Conservation (phyloP, 2,797 vertebrate genomes). For the Dipus sagitta region DNA sequence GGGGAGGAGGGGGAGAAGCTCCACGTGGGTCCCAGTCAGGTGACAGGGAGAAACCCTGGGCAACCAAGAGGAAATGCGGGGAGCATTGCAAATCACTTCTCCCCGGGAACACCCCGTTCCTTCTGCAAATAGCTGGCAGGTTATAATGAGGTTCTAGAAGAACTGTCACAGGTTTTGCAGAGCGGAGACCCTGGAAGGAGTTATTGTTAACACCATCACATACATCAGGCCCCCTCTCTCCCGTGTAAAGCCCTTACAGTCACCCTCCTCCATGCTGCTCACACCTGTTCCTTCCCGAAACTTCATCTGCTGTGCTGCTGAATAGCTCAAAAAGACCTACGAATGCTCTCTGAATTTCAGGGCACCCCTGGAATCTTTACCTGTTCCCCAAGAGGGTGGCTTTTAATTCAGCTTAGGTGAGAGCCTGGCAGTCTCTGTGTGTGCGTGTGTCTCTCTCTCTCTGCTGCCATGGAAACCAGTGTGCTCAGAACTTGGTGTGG, state of each 20-base stretch:
- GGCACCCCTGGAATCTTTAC: constrained; percentile 28
- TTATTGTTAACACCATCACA: not conserved
- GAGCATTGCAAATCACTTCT: not conserved
- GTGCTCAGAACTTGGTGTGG: not conserved
- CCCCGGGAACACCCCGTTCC: not conserved
- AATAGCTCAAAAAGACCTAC: not conserved
- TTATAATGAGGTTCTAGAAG: not conserved
- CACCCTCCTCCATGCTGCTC: not conserved
- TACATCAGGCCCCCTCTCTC: too few species aligned
- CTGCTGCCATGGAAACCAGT: constrained; percentile 81
- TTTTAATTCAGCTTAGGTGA: constrained; percentile 67
- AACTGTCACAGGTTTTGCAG: not conserved
- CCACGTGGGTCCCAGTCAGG: too few species aligned
- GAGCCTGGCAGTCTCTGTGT: constrained; percentile 55
- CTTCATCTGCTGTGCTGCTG: not conserved
- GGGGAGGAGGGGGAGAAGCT: too few species aligned
- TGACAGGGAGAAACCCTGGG: not conserved
- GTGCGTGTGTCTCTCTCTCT: constrained; percentile 35
- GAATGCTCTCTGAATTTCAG: not conserved
- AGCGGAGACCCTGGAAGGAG: not conserved
- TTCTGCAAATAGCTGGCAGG: not conserved
- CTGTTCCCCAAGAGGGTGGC: constrained; percentile 56
- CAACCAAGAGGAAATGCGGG: not conserved
- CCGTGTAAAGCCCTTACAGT: not conserved
- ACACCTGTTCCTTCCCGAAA: not conserved